Conservation (phyloP, 1,140 invertebrate species). For the Plutomurus gul region DNA sequence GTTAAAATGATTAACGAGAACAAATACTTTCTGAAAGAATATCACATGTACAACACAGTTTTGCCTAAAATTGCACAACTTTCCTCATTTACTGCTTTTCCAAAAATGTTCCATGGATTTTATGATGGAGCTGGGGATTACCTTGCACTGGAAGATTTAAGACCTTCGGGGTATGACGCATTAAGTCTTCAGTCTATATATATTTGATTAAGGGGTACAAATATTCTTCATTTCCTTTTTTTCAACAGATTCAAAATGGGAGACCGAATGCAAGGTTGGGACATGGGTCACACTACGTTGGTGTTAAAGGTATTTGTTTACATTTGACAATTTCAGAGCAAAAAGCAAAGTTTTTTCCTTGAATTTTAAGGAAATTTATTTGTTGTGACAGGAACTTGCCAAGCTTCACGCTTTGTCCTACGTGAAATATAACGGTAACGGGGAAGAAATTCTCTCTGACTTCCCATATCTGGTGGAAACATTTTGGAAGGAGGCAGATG, state of each 20-base stretch:
- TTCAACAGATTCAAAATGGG: constrained; percentile 35
- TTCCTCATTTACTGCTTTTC: background rate
- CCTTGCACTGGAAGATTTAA: constrained; percentile 37
- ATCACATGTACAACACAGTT: constrained; percentile 26
- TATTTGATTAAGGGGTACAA: background rate
- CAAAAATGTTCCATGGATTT: background rate
- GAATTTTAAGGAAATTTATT: background rate
- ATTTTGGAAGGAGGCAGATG: background rate
- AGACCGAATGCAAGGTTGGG: background rate
- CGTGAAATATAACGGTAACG: constrained; percentile 31
- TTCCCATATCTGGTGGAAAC: constrained; percentile 28
- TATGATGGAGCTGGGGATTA: background rate
- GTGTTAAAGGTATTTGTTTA: constrained; percentile 6
- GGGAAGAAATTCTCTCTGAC: background rate
- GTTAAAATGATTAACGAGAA: background rate
- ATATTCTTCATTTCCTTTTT: background rate
- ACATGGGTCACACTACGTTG: background rate
- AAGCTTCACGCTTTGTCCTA: constrained; percentile 40
- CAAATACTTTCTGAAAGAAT: constrained; percentile 22
- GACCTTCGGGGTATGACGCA: constrained; percentile 19
- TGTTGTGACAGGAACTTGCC: constrained; percentile 18
- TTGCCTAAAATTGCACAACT: background rate
- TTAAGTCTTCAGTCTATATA: background rate
- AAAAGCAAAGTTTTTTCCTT: background rate
- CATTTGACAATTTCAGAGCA: background rate